A percentile compares a stretch with the other conserved stretches of the same genome.
phyloP scores from a whole-genome alignment of 2,888 invertebrate species.

The Polyploca ridens region DNA sequence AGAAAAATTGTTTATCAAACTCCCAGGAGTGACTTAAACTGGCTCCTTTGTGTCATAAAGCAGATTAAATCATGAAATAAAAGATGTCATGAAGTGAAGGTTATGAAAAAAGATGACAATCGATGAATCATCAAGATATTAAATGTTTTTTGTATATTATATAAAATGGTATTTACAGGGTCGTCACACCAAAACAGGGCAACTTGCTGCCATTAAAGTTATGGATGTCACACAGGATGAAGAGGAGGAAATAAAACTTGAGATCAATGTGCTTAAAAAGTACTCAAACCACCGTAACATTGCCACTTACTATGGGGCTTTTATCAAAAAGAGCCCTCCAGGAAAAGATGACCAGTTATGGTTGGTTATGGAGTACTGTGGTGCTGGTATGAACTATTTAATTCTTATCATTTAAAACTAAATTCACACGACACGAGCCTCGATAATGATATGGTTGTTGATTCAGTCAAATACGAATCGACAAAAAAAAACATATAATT shows the following conservation, averaged over 20 bases:
- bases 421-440: too few relatives aligned
- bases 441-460: too few relatives aligned
- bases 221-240: conserved; percentile 99
- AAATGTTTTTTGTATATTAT: too few relatives aligned
- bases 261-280: conserved; percentile 99
- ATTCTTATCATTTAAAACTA: background rate
- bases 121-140: too few relatives aligned
- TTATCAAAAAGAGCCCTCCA: conserved; percentile 99
- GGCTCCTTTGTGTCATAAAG: too few relatives aligned
- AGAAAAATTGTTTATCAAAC: too few relatives aligned
- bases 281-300: conserved; percentile 99
- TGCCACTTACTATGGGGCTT: conserved; percentile 99
- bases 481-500: too few relatives aligned
- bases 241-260: conserved; percentile 99
- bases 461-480: too few relatives aligned
- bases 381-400: conserved; percentile 88
- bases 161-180: conserved; percentile 86
- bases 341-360: conserved; percentile 99
- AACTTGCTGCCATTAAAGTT: conserved; percentile 99
- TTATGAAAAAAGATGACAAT: too few relatives aligned
- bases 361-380: conserved; percentile 99
- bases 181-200: conserved; percentile 99
- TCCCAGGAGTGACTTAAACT: too few relatives aligned
- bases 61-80: too few relatives aligned
- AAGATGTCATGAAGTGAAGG: too few relatives aligned